Conservation (phyloP, 2,113 vertebrate genomes). For the Callaeas wilsoni region DNA sequence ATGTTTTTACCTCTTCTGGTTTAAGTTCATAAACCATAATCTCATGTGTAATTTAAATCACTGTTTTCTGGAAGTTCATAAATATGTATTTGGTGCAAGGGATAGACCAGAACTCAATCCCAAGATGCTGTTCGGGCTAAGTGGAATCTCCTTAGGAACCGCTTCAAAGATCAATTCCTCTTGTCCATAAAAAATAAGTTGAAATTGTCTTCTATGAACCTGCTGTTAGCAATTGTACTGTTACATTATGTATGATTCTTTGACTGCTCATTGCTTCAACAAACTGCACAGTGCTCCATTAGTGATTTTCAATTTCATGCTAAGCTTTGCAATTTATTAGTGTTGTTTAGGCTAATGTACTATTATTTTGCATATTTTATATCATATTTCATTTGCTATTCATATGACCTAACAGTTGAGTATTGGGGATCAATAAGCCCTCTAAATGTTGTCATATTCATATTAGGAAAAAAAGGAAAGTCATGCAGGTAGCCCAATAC, state of each 20-base stretch:
- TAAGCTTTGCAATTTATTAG: constrained; percentile 81
- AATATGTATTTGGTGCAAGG: constrained; percentile 54
- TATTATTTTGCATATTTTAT: constrained; percentile 81
- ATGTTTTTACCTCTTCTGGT: neutral
- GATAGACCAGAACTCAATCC: constrained; percentile 53
- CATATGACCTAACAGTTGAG: constrained; percentile 55
- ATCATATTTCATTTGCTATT: constrained; percentile 63
- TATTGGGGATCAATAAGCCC: constrained; percentile 65
- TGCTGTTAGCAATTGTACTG: constrained; percentile 68
- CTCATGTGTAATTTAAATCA: constrained; percentile 51
- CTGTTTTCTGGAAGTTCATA: constrained; percentile 47
- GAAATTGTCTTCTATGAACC: constrained; percentile 60
- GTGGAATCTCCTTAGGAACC: constrained; percentile 67
- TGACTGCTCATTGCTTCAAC: constrained; percentile 63
- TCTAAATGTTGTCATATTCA: constrained; percentile 36
- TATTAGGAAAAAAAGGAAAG: neutral
- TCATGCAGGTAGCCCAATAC: neutral
- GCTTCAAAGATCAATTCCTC: constrained; percentile 70
- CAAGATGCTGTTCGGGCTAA: constrained; percentile 68
- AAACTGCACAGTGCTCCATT: constrained; percentile 67
- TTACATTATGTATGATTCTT: constrained; percentile 76
- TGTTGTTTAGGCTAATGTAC: constrained; percentile 73
- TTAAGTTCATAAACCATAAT: constrained; percentile 13
- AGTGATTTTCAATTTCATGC: constrained; percentile 78
- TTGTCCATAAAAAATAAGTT: constrained; percentile 70